Conservation (phyloP, 2,113 vertebrate species). For the Nothoprocta pentlandii region DNA sequence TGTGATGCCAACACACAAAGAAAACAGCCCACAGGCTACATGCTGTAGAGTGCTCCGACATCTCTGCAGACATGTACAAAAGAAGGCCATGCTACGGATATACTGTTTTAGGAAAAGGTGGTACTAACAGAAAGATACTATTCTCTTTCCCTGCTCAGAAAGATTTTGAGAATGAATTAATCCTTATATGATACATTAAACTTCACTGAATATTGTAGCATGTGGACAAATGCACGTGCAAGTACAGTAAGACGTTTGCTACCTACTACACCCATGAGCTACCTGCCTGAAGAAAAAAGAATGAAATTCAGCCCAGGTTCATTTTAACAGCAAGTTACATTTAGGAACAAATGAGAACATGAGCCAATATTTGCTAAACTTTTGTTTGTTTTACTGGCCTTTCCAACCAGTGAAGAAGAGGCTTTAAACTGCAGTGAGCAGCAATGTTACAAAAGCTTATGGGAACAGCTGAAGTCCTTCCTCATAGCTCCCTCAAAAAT, state of each 20-base stretch:
- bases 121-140: not conserved
- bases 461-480: not conserved
- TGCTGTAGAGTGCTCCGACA: not conserved
- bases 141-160: not conserved
- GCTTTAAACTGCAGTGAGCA: not conserved
- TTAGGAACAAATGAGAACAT: not conserved
- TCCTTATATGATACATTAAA: not conserved
- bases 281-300: not conserved
- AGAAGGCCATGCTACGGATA: not conserved
- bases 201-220: too few species aligned
- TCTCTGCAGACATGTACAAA: accelerated
- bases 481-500: not conserved
- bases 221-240: not conserved
- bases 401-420: not conserved
- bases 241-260: not conserved
- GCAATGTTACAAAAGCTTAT: not conserved
- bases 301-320: not conserved
- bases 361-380: not conserved
- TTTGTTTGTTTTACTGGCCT: not conserved
- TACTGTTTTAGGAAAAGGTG: not conserved
- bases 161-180: not conserved
- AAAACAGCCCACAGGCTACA: not conserved
- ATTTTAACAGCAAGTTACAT: not conserved
- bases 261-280: not conserved
- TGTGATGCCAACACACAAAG: not conserved